A percentile compares a stretch with the other conserved stretches of the same genome.
phyloP scores from a whole-genome alignment of 2,113 vertebrate genomes.

The Bubo scandiacus region DNA sequence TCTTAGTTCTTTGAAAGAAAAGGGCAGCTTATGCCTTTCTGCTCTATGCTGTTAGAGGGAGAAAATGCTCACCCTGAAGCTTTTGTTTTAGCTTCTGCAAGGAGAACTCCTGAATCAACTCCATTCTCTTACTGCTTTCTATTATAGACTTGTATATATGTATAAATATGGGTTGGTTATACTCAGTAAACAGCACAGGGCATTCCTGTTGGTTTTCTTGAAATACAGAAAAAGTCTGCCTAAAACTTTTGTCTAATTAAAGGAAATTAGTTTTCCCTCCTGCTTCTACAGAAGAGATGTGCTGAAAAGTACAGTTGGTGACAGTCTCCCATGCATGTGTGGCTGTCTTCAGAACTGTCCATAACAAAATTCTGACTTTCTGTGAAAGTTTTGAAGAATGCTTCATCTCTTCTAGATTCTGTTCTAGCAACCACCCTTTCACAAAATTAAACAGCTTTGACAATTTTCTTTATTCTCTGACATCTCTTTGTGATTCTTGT shows the following conservation, averaged over 20 bases:
- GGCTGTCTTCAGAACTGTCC: constrained; percentile 16
- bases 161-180: neutral
- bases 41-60: neutral
- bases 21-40: neutral
- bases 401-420: neutral
- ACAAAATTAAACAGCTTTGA: constrained; percentile 4
- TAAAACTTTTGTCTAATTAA: neutral
- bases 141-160: neutral
- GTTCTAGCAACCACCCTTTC: neutral
- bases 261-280: neutral
- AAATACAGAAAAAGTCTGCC: neutral
- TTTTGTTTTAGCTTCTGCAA: neutral
- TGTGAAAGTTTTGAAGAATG: neutral
- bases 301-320: neutral
- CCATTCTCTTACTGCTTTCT: neutral
- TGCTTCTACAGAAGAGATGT: neutral
- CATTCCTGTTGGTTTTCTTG: neutral
- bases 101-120: neutral
- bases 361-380: neutral
- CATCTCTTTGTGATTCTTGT: neutral
- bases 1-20: neutral
- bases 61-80: neutral
- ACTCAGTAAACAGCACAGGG: neutral
- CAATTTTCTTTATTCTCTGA: neutral
- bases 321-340: neutral